Base-by-base conservation (phyloP, 2,113 vertebrate genomes). In the Verasper variegatus region DNA sequence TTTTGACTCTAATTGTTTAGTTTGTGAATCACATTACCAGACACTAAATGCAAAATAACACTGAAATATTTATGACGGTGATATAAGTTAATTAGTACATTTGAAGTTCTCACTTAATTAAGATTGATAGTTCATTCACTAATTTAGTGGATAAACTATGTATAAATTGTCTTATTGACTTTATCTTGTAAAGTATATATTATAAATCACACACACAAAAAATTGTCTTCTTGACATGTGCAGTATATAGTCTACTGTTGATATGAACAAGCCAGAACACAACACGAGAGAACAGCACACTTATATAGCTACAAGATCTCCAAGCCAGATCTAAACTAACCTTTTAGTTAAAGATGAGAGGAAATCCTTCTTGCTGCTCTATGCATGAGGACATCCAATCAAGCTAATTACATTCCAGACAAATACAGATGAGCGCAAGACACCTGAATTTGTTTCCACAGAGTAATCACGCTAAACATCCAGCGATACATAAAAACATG, bases 311-410 rank as follows among this genome's bases (percentile, higher is more conserved):
- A 37, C 8, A 56, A 24, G 11, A 62, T 58, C 57, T 58, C 67
- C 11, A 60, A 51, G 51, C 57, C 26, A 31, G n/a, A 63, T 51
- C 58, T 74, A 65, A 79, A 82, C 57, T 0, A 72, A 62, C 31
- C 31, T 60, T 63, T 84, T 58, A 42, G 69, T 64, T 66, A 64
- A 62, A 63, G 63, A 80, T 76, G 58, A 77, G 2, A 73, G 71
- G 66, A 85, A 77, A 76, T 81, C 64, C 58, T 76, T 71, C 55
- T 60, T 76, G 68, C 61, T 78, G n/a, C 24, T 58, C 6, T 77
- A 83, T 85, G 78, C 78, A 89, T 80, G 81, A 87, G 49, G 12
- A 75, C 67, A 56, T 89, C 80, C 86, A 87, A 85, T 92, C 83
- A 84, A 37, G 37, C 56, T 91, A 81, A 90, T 91, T 86, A 80